Percentiles rank a stretch among this genome's conserved stretches.
Conservation (phyloP, 92 coral and sea anemone genomes). For the Phenganax stokvisi region DNA sequence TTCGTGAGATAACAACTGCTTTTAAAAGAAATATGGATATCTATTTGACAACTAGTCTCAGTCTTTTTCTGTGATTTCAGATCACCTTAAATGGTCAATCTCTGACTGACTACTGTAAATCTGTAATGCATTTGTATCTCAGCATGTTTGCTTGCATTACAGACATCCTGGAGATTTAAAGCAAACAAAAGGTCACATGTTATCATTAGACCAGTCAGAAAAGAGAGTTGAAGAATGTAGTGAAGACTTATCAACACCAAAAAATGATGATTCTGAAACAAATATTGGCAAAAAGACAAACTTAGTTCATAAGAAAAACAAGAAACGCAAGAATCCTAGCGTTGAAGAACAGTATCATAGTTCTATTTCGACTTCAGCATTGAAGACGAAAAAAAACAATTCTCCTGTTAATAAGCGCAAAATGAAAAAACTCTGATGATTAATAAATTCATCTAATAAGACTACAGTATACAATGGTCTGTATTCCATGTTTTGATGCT, state of each 20-base stretch:
- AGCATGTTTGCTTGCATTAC: background rate
- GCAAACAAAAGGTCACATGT: background rate
- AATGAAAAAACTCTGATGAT: background rate
- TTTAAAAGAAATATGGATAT: too few species aligned
- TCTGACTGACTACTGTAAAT: background rate
- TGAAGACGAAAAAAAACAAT: background rate
- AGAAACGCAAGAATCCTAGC: background rate
- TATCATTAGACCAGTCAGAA: background rate
- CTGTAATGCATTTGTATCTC: background rate
- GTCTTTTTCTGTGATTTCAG: too few species aligned
- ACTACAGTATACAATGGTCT: too few species aligned
- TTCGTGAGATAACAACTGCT: too few species aligned
- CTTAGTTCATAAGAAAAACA: background rate
- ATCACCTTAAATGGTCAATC: too few species aligned
- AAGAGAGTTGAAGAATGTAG: background rate
- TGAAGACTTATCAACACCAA: background rate
- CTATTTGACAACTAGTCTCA: too few species aligned
- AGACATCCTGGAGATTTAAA: background rate
- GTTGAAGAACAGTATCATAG: background rate
- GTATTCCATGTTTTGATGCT: too few species aligned
- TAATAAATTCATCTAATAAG: background rate
- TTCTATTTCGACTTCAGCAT: background rate
- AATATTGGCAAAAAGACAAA: background rate
- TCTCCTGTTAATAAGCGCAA: conserved; percentile 5
- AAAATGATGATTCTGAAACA: background rate